Evolutionary conservation across 1,140 invertebrate species (phyloP).

Genomic region (Physella acuta): DNA sequence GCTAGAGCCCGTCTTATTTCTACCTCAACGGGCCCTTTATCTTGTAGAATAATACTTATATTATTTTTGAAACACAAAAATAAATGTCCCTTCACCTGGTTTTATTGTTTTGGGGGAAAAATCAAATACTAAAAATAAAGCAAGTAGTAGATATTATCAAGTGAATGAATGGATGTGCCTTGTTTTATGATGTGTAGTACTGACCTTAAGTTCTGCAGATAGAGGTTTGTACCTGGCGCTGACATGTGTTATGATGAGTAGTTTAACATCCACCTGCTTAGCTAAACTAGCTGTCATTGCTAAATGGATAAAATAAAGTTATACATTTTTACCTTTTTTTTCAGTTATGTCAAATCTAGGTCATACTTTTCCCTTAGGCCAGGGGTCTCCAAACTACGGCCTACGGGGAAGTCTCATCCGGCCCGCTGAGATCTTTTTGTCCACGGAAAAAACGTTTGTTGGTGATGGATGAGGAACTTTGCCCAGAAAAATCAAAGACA

Average conservation of each 20-base stretch:
- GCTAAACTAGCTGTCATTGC: constrained; percentile 60
- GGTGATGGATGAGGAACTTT: too few species aligned
- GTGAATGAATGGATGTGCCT: background rate
- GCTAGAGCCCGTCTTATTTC: too few species aligned
- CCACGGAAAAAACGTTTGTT: too few species aligned
- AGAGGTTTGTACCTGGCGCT: constrained; percentile 60
- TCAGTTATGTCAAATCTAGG: too few species aligned
- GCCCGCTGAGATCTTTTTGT: too few species aligned
- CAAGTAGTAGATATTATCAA: background rate
- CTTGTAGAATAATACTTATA: background rate
- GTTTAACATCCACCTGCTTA: constrained; percentile 46
- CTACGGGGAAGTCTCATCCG: too few species aligned
- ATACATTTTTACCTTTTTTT: too few species aligned
- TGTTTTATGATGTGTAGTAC: background rate
- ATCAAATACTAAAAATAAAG: background rate
- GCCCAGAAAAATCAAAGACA: too few species aligned
- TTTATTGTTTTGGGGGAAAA: background rate
- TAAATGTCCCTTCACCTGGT: background rate
- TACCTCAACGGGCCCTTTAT: too few species aligned
- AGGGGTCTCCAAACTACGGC: too few species aligned
- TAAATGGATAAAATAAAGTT: constrained; percentile 33
- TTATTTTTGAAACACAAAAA: background rate
- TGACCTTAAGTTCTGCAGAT: constrained; percentile 25
- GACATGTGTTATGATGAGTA: constrained; percentile 60
- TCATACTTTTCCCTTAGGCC: too few species aligned